A percentile compares a stretch with the other conserved stretches of the same genome.
These are phyloP conservation scores for Neostethus bicornis DNA, from an alignment of 2,797 vertebrate genomes.

Conservation along the genomic window DNA sequence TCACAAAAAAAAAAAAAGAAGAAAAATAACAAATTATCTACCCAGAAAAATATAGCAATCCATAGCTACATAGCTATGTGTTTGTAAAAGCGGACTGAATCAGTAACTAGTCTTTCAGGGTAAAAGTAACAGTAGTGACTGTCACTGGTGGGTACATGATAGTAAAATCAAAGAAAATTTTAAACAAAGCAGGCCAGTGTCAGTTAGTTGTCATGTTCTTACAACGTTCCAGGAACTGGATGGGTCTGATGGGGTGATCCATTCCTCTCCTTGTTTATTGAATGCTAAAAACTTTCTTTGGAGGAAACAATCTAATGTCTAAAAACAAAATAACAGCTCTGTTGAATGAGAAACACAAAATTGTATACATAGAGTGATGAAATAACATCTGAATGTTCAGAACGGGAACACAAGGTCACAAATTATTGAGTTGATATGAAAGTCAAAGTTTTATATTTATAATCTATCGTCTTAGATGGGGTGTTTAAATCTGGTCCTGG, in stretches of 20 bases:
- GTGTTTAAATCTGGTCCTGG: no score
- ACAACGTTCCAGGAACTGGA: neutral
- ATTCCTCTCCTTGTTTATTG: no score
- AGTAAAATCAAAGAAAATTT: neutral
- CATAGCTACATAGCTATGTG: constrained; percentile 11
- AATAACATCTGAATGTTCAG: no score
- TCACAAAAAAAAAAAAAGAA: constrained; percentile 52
- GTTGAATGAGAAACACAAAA: no score
- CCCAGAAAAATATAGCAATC: constrained; percentile 31
- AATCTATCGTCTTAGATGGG: no score
- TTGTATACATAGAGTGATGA: no score
- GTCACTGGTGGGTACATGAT: neutral
- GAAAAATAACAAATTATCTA: constrained; percentile 61
- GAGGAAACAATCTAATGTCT: no score
- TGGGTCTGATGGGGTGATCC: neutral
- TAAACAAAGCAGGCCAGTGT: neutral
- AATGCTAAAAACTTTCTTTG: no score
- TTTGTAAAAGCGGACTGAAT: constrained; percentile 13
- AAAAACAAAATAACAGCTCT: no score
- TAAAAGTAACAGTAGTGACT: constrained; percentile 5
- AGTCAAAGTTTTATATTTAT: no score
- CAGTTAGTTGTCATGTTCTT: neutral
- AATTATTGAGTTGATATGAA: no score
- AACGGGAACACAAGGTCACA: no score
- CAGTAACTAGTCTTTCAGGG: constrained; percentile 23